Evolutionary conservation across 2,888 invertebrate species (phyloP), one percentile per base, ranked within the genome.

Genomic region (Bellardia pandia): DNA sequence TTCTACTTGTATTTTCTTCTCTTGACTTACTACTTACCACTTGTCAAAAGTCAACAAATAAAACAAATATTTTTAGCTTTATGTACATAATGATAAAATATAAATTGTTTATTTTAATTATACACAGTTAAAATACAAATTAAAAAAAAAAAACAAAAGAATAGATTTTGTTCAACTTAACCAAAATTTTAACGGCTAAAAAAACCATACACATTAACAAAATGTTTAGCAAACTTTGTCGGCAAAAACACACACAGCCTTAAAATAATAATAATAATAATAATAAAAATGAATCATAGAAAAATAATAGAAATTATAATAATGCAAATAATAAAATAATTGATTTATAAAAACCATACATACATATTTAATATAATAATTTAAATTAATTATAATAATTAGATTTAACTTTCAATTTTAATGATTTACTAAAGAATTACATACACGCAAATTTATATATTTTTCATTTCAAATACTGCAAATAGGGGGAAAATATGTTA

Each of bases 241-340:
- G 74, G 80, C 80, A 81, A 81, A 80, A 81, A 81, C 80, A 81
- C 74, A 81, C 74, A 81, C 80, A 81, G 80, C 80, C 80, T 66
- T 80, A 80, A 74, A 80, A 71, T 71, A 79, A 79, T 51, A 62
- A 79, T 13, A 42, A 72, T 62, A 42, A 40, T 23, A 23, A 23
- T 23, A 1, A n/a, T n/a, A n/a, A n/a, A 64, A 68, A 37, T 53
- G 42, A 60, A 42, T 58, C 14, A n/a, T 42, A 68, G 42, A 62
- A 75, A 62, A 45, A 58, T 42, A 23, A 56, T 37, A 72, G 14
- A 53, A 16, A 72, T 72, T 53, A 53, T 16, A 53, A 53, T 23
- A 8, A 53, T 16, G 9, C 6, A 53, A 53, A 53, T 53, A 53
- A 3, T 53, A 53, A 60, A 60, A 60, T 9, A 58, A 58, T 58